Percentiles rank a stretch among this genome's conserved stretches.
Evolutionary conservation across 2,888 invertebrate genomes (phyloP).

Genomic region (Disparrhopalites patrizii): DNA sequence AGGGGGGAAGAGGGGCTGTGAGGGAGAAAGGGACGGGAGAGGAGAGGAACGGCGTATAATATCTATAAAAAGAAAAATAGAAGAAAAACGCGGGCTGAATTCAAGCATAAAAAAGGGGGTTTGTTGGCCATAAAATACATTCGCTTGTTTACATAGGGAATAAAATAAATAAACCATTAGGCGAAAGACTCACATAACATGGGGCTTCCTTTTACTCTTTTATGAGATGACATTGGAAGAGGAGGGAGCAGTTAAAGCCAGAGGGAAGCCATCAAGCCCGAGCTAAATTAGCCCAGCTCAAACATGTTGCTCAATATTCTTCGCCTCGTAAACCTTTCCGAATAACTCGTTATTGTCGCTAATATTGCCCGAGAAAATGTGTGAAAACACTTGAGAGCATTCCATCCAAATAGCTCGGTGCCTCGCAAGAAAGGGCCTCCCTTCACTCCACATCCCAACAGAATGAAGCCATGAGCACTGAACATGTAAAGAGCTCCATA

Average conservation of each 20-base stretch:
- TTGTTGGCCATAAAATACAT: no score
- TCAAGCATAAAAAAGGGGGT: no score
- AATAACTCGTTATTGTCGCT: conserved; percentile 25
- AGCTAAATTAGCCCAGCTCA: conserved; percentile 14
- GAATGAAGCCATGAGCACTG: background rate
- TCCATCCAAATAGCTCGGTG: no score
- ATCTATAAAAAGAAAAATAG: no score
- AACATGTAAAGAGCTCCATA: no score
- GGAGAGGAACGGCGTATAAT: no score
- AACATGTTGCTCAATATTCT: background rate
- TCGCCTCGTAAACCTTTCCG: conserved; percentile 17
- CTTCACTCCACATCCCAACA: background rate
- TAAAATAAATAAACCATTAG: conserved; percentile 24
- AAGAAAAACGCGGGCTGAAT: no score
- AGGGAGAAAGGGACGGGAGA: no score
- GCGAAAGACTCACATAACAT: conserved; percentile 17
- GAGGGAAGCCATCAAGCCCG: conserved; percentile 20
- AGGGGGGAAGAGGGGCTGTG: no score
- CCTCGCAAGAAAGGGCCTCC: no score
- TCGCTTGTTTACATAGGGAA: no score
- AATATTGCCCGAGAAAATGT: conserved; percentile 12
- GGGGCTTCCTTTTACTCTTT: background rate
- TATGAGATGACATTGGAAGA: background rate
- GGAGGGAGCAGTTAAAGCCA: conserved; percentile 4
- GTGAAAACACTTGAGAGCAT: conserved; percentile 6